phyloP scores from a whole-genome alignment of 1,140 invertebrate species.

The Lepidurus packardi region DNA sequence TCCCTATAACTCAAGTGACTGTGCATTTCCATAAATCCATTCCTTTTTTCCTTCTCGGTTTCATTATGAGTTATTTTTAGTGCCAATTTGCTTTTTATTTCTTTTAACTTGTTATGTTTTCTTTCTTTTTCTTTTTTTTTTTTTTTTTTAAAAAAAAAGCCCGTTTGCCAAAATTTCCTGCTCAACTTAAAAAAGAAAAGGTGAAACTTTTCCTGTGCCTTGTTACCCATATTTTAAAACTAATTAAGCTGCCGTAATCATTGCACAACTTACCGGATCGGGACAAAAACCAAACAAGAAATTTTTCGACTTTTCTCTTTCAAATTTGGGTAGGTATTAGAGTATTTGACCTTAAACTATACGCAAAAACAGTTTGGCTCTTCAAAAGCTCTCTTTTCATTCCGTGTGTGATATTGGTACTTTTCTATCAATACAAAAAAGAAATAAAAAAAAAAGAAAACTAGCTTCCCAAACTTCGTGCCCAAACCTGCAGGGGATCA shows the following conservation, averaged over 20 bases:
- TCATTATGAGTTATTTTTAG: background rate
- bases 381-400: background rate
- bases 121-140: background rate
- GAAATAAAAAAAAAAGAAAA: background rate
- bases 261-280: background rate
- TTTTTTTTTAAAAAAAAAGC: background rate
- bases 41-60: background rate
- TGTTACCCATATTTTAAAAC: background rate
- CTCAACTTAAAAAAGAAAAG: background rate
- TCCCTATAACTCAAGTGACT: background rate
- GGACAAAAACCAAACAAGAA: background rate
- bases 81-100: background rate
- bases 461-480: background rate
- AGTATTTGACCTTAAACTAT: no score
- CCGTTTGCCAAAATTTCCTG: slow-evolving; percentile 13
- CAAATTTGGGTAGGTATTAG: no score
- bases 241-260: background rate
- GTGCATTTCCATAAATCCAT: slow-evolving; percentile 10
- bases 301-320: no score
- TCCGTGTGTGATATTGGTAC: slow-evolving; percentile 1
- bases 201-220: slow-evolving; percentile 9
- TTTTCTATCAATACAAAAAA: slow-evolving; percentile 8
- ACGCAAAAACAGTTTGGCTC: background rate
- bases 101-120: background rate
- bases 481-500: no score